These are phyloP conservation scores for Drosophila yooni DNA, from an alignment of 2,888 invertebrate genomes.

Conservation along the genomic window DNA sequence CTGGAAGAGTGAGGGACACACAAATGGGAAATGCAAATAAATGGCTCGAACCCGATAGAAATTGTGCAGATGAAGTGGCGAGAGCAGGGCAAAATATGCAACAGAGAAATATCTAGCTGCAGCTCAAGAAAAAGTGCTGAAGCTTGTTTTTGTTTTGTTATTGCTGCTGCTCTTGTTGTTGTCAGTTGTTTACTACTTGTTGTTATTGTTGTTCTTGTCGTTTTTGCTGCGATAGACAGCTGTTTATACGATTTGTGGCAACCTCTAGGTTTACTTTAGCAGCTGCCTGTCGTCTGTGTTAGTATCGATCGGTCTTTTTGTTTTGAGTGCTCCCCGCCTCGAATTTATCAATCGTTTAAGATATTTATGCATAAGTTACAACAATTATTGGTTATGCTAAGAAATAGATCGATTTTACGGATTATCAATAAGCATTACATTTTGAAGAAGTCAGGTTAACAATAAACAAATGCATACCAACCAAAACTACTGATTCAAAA, in stretches of 20 bases:
- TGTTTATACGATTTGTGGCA: slow-evolving; percentile 10
- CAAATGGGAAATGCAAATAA: slow-evolving; percentile 70
- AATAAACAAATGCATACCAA: not conserved
- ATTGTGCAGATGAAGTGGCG: slow-evolving; percentile 56
- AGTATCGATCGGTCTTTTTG: slow-evolving; percentile 24
- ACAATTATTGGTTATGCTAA: slow-evolving; percentile 30
- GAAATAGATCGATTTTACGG: slow-evolving; percentile 1
- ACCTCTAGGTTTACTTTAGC: slow-evolving; percentile 14
- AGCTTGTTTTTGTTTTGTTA: slow-evolving; percentile 18
- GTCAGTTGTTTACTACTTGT: not conserved
- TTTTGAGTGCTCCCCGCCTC: slow-evolving; percentile 28
- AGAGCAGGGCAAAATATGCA: slow-evolving; percentile 27
- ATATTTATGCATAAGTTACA: slow-evolving; percentile 43
- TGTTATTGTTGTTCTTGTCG: slow-evolving; percentile 24
- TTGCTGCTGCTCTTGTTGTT: slow-evolving; percentile 19
- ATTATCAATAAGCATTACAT: slow-evolving; percentile 2
- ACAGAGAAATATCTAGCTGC: slow-evolving; percentile 46
- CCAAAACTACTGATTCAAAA: not conserved
- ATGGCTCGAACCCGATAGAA: slow-evolving; percentile 62
- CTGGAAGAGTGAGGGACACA: slow-evolving; percentile 12
- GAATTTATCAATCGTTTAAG: slow-evolving; percentile 31
- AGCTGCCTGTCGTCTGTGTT: slow-evolving; percentile 15
- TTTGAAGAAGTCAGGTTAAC: not conserved
- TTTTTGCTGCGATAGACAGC: slow-evolving; percentile 29
- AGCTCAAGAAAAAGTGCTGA: slow-evolving; percentile 30